Percentiles rank a stretch among this genome's conserved stretches.
Evolutionary conservation across 2,113 vertebrate genomes (phyloP).

Genomic region (Andinoacara biseriatus): DNA sequence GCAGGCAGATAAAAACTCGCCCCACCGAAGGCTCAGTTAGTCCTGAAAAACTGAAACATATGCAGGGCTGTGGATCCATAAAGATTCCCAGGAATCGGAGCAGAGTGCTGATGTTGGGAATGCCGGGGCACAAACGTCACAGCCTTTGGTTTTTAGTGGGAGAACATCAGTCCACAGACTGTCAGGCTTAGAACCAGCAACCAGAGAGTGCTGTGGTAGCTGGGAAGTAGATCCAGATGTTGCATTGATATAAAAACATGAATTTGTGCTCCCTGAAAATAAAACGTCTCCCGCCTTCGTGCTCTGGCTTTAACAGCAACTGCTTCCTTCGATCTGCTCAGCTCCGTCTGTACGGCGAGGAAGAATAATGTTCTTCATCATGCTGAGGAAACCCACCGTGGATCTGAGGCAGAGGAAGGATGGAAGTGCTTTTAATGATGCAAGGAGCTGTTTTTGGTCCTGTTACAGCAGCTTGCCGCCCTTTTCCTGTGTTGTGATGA

Average conservation of each 20-base stretch:
- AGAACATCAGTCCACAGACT: too few species aligned
- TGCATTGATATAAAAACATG: neutral
- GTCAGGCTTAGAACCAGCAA: too few species aligned
- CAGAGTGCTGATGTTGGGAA: too few species aligned
- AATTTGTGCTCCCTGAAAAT: neutral
- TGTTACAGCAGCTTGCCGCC: neutral
- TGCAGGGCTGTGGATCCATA: neutral
- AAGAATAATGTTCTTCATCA: too few species aligned
- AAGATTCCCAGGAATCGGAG: too few species aligned
- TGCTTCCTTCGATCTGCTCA: neutral
- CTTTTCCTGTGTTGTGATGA: neutral
- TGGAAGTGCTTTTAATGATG: neutral
- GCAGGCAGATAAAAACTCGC: too few species aligned
- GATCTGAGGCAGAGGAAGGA: neutral
- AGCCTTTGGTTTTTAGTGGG: too few species aligned
- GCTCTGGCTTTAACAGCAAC: neutral
- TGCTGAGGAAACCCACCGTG: neutral
- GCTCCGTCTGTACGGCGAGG: conserved; percentile 9
- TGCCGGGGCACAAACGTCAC: too few species aligned
- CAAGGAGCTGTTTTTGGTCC: neutral
- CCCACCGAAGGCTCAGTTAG: neutral
- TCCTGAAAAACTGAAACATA: neutral
- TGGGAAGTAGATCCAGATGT: neutral
- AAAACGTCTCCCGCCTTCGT: neutral
- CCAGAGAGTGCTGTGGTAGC: neutral